phyloP scores from a whole-genome alignment of 2,888 invertebrate species.

The Polymixis flavicincta region DNA sequence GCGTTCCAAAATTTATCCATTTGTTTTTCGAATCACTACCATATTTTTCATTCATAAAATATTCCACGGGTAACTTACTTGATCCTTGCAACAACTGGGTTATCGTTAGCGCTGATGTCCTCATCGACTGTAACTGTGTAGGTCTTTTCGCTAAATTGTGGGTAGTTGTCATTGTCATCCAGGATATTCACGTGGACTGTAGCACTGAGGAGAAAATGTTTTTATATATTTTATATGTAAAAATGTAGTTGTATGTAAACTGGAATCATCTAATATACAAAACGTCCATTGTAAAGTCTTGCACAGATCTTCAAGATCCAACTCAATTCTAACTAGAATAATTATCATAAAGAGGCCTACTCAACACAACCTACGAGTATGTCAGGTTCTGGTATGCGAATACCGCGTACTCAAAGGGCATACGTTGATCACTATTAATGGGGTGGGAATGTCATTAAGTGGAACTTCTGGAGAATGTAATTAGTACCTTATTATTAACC shows the following conservation, averaged over 20 bases:
- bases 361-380: neutral
- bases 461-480: constrained; percentile 34
- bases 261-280: neutral
- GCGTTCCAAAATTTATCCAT: no score
- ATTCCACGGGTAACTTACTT: constrained; percentile 76
- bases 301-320: no score
- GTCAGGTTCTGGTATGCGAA: neutral
- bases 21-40: no score
- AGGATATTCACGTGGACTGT: constrained; percentile 95
- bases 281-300: neutral
- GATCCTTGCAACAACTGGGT: constrained; percentile 93
- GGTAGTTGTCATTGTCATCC: constrained; percentile 98
- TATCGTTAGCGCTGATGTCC: constrained; percentile 95
- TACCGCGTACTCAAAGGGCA: constrained; percentile 8
- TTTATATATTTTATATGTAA: neutral
- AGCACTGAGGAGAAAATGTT: constrained; percentile 87
- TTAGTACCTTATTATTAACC: constrained; percentile 50
- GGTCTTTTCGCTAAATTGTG: constrained; percentile 97
- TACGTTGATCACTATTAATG: constrained; percentile 29
- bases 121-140: constrained; percentile 97
- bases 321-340: neutral
- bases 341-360: neutral
- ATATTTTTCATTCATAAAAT: neutral
- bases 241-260: neutral
- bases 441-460: constrained; percentile 20